Percentiles rank a stretch among this genome's conserved stretches.
Conservation (phyloP, 2,797 vertebrate species). For the Lacerta agilis region DNA sequence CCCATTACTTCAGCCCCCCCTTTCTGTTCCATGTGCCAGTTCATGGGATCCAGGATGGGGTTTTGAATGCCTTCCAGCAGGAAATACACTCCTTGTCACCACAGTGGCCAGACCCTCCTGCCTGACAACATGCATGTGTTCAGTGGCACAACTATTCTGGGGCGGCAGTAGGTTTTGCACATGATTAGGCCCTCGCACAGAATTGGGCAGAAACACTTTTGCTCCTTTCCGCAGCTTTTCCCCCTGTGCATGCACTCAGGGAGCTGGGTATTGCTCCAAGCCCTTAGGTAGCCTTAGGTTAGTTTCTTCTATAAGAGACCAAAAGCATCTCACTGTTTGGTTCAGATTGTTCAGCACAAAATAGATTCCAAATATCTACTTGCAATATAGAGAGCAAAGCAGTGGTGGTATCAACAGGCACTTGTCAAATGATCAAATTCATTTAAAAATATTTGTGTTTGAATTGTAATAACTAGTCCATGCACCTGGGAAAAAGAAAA, state of each 20-base stretch:
- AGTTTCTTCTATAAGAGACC: constrained; percentile 14
- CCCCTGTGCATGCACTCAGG: background rate
- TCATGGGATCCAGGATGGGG: background rate
- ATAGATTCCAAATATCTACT: constrained; percentile 18
- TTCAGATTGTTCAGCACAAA: constrained; percentile 28
- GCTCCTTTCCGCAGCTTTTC: too few species aligned
- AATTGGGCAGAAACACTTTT: background rate
- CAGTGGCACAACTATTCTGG: background rate
- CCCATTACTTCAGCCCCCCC: background rate
- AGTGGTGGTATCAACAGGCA: constrained; percentile 21
- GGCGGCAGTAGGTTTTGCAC: background rate
- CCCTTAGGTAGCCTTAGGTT: background rate
- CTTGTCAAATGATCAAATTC: constrained; percentile 50
- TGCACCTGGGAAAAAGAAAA: constrained; percentile 28
- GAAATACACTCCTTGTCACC: background rate
- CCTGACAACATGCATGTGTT: background rate
- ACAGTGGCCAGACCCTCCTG: background rate
- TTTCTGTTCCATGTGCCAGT: background rate
- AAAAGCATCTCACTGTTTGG: constrained; percentile 15
- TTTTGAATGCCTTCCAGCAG: background rate
- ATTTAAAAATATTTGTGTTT: constrained; percentile 30
- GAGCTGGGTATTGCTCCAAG: background rate
- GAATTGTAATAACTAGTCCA: constrained; percentile 20
- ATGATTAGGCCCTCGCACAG: background rate
- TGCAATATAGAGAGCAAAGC: constrained; percentile 33